Base-by-base conservation (phyloP, 2,888 invertebrate genomes). In the Orthosia cruda region DNA sequence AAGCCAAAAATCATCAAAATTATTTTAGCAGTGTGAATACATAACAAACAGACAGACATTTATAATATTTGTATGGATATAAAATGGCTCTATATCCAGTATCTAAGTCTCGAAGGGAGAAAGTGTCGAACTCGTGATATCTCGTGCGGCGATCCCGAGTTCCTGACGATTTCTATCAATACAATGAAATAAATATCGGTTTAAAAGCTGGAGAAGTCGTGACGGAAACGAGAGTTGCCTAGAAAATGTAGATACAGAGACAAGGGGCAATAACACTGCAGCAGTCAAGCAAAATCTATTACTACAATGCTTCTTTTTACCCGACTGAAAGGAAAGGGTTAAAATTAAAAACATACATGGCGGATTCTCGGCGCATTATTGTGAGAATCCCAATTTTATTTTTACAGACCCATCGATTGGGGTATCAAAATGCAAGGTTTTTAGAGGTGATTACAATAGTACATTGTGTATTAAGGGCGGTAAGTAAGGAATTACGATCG, bases 111-210 rank as follows among this genome's bases (percentile, higher is more conserved):
- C 52, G 61, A 80, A 69, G 57, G 50, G 81, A 80, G 80, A 80
- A 80, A 80, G 81, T 80, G 62, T 75, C 66, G 70, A 75, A 7
- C 62, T 70, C 69, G 62, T 75, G 80, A 71, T 75, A 66, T 65
- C 74, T 57, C 18, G 67, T 61, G 58, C 61, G 16, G 50, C 66
- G 50, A 68, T 59, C 45, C 57, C 54, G n/a, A n/a, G 50, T 65
- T 59, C 45, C 57, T 66, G n/a, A n/a, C 16, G 68, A 74, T 80
- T 66, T 75, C 75, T 75, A 81, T 81, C 70, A 64, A 45, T 50
- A 57, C 57, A 63, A 64, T 54, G 57, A 80, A 80, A 74, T 80
- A 75, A 80, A 71, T 63, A 76, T 81, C 64, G 23, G 50, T 80
- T 32, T 63, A 40, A 77, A 45, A 62, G 61, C 47, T n/a, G 18